A percentile compares a stretch with the other conserved stretches of the same genome.
These are phyloP conservation scores for Thereva unica DNA, from an alignment of 2,888 invertebrate species.

Conservation along the genomic window DNA sequence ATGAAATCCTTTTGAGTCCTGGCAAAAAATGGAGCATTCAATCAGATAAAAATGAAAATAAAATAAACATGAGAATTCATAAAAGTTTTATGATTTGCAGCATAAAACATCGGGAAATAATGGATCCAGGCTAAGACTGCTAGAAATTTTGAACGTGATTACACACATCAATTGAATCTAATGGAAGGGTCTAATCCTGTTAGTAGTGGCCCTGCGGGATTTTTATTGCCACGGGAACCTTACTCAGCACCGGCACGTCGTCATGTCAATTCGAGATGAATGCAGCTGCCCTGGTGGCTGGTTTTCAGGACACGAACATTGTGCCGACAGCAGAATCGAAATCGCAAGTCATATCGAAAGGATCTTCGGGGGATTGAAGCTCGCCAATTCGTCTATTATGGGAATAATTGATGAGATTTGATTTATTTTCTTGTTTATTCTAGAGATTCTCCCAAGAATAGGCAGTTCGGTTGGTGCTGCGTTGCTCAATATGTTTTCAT, in stretches of 20 bases:
- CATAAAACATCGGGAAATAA: constrained; percentile 1
- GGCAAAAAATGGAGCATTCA: neutral
- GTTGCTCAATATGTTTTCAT: no score
- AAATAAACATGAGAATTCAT: constrained; percentile 9
- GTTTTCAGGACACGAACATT: no score
- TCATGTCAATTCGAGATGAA: constrained; percentile 7
- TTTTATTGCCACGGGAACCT: constrained; percentile 10
- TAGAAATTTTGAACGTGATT: constrained; percentile 11
- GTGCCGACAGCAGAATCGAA: no score
- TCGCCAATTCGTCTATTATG: no score
- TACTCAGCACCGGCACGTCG: neutral
- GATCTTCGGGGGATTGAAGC: no score
- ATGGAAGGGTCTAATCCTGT: constrained; percentile 22
- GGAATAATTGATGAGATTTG: no score
- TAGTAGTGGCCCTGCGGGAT: constrained; percentile 1
- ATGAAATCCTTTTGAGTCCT: constrained; percentile 5
- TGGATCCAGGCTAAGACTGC: neutral
- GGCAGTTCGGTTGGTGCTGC: no score
- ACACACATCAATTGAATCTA: constrained; percentile 18
- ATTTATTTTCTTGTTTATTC: no score
- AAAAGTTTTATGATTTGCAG: constrained; percentile 12
- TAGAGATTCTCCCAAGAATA: no score
- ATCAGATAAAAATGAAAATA: neutral
- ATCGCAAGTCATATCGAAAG: no score
- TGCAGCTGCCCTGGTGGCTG: neutral